Base-by-base conservation (phyloP, 2,113 vertebrate genomes). In the Eulacestoma nigropectus region DNA sequence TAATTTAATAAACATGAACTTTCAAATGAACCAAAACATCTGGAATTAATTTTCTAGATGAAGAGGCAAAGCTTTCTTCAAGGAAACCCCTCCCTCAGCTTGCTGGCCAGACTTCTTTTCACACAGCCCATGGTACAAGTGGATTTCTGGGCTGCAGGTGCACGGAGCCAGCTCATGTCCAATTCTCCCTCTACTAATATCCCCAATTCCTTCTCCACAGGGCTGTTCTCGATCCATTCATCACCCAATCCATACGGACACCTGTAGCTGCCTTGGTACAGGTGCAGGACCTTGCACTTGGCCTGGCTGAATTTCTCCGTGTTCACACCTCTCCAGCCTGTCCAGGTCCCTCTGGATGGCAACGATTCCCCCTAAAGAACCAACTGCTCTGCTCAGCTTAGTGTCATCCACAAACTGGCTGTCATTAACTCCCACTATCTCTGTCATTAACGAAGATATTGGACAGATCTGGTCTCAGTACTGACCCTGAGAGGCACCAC, bases 241-340 rank as follows among this genome's bases (percentile, higher is more conserved):
- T 23, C 75, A 6, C 23, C 30, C 60, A 39, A 3, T 5, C 22
- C 8, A 0, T 26, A 8, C 3, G 16, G 13, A 50, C 8, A 8
- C 22, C 15, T 20, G 25, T 2, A 25, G 42, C 9, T 64, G 29
- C 23, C 21, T 13, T 0, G 0, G 18, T 8, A n/a, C 30, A 21
- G 3, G 13, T 18, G 19, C 30, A 47, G n/a, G 17, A 30, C 32
- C 26, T 77, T 57, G 59, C 6, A 10, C 17, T 59, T 55, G 20
- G 1, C 16, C 67, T 21, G 60, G 21, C 17, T 64, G 77, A 39
- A 25, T 55, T 11, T 57, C 16, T 20, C 0, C 1, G 13, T 4
- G 8, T 21, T 63, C 27, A n/a, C 30, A 7, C 5, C 11, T 21
- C 39, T 53, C 55, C 30, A 50, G 46, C 44, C 35, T 41, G 8